Base-by-base conservation (phyloP, 2,797 vertebrate species). In the Otolemur crassicaudatus region DNA sequence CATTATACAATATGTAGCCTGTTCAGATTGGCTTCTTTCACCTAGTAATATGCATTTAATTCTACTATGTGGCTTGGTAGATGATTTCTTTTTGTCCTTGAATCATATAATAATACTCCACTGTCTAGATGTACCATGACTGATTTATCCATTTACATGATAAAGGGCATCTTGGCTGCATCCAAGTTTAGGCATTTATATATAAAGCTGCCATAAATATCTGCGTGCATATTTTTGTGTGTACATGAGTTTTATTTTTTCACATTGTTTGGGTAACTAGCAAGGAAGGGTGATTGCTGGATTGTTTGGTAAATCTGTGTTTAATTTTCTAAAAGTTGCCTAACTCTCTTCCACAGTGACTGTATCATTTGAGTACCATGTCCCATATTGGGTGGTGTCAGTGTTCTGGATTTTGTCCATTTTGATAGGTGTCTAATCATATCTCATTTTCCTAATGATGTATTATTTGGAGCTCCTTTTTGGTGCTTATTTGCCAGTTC, bases 1-100 rank as follows among this genome's bases (percentile, higher is more conserved):
- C 46, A 76, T 49, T 19, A 11, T 20, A 76, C 25, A 53, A 22
- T 53, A 49, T 76, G 27, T 31, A 53, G 20, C 29, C 16, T 76
- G 49, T 53, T 49, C 46, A 76, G 19, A 49, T 20, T n/a, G 46
- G 31, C 29, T 53, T 76, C 17, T 76, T 76, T 76, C 46, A 76
- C 29, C 22, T 49, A 76, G 46, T 53, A 53, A 20, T 76, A 19
- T 53, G 73, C 29, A 11, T 76, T 76, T 53, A 76, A 46, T 19
- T 72, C 49, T 93, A 6, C n/a, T 60, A 40, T n/a, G 19, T 80
- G 67, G 20, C 46, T 73, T 75, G 56, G 65, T 61, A 82, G 20
- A 82, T 82, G 34, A 53, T 94, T 63, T 94, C 34, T 29, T 85
- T 92, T 85, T 92, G 77, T 22, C 34, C 11, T 23, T 77, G 22